Percentiles rank a stretch among this genome's conserved stretches.
These are phyloP conservation scores for Empis livida DNA, from an alignment of 2,888 invertebrate genomes.

Conservation along the genomic window DNA sequence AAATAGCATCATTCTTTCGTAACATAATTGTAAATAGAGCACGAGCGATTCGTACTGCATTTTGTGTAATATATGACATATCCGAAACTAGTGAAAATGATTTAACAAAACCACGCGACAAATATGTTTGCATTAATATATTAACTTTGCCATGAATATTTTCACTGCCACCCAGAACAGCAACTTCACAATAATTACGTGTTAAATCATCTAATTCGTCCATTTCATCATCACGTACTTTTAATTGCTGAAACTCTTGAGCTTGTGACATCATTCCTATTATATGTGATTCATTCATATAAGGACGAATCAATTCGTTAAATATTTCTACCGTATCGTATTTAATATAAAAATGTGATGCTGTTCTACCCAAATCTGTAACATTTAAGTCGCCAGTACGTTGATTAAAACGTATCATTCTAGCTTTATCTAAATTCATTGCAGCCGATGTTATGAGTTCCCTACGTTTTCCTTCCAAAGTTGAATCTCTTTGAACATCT, in stretches of 20 bases:
- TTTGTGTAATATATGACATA: conserved; percentile 46
- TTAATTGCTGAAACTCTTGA: conserved; percentile 91
- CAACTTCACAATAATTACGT: conserved; percentile 59
- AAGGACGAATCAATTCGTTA: conserved; percentile 64
- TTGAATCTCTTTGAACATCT: conserved; percentile 61
- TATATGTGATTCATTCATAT: conserved; percentile 77
- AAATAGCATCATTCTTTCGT: conserved; percentile 76
- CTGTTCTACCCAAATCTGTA: conserved; percentile 85
- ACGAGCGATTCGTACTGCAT: conserved; percentile 78
- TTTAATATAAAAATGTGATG: conserved; percentile 96
- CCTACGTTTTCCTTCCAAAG: conserved; percentile 61
- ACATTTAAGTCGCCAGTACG: conserved; percentile 66
- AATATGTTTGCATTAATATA: conserved; percentile 79
- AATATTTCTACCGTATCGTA: conserved; percentile 89
- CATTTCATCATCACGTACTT: conserved; percentile 91
- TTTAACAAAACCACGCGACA: conserved; percentile 69
- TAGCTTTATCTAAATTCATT: conserved; percentile 74
- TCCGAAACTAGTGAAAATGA: conserved; percentile 34
- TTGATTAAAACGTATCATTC: conserved; percentile 86
- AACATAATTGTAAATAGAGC: conserved; percentile 91
- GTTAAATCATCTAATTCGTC: conserved; percentile 73
- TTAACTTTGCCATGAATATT: conserved; percentile 88
- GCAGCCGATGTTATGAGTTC: conserved; percentile 71
- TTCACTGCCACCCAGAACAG: conserved; percentile 71
- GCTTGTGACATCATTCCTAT: conserved; percentile 84